Base-by-base conservation (phyloP, 2,797 vertebrate genomes). In the Clamator glandarius region DNA sequence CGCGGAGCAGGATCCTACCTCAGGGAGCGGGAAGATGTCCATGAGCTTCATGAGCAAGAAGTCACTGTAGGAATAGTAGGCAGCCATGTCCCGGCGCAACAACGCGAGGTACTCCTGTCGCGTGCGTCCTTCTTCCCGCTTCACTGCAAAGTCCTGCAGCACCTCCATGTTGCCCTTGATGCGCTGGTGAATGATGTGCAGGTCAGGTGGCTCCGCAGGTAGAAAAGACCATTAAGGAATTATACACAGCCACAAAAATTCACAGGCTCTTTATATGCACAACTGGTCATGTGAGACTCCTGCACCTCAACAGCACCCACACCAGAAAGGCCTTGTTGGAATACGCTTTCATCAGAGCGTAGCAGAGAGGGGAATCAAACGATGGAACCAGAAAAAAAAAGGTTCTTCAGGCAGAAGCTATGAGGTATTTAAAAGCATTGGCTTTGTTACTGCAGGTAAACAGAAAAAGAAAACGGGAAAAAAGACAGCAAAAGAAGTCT, bases 141-240 rank as follows among this genome's bases (percentile, higher is more conserved):
- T 99, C 39, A 94, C 80, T 25, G 64, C 84, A 3, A 99, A 99
- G 82, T 99, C 97, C 84, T 98, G 98, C 39, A 99, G 98, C 69
- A 99, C 98, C 21, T 98, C 98, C 35, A 99, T 87, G 51, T 99
- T 99, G 96, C 99, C 99, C 97, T 99, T 99, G 92, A 99, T 99
- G 84, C 99, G 98, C 84, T 99, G 98, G 93, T 99, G 96, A 95
- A 99, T 97, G 16, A 96, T 48, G 55, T 99, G 98, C 86, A 99
- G 97, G 96, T 99, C 99, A 16, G 98, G 93, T 8, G 98, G 97
- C 95, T 98, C 95, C 28, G 96, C 54, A 72, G 97, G 99, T 99
- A 91, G 81, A 35, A 23, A 23, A 23, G 31, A 35, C 8, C 3
- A 15, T 96, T 97, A 98, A 98, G 98, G 97, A 97, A 90, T 41